Evolutionary conservation across 2,888 invertebrate genomes (phyloP), one percentile per base, ranked within the genome.

Genomic region (Scotopteryx bipunctaria): DNA sequence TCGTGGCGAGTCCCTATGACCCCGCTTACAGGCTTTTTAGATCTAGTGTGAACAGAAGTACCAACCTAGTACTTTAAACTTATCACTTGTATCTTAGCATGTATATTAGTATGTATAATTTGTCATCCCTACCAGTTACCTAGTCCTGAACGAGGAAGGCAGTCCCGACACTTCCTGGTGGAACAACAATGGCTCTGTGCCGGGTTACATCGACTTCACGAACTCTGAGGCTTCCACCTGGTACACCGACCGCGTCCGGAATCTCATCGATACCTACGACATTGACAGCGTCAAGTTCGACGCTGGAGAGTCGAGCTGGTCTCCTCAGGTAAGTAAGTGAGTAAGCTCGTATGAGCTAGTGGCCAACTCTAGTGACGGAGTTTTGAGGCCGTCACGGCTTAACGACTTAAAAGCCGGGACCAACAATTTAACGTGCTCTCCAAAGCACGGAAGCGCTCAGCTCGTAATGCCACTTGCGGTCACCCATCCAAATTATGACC

Each of bases 201-300:
- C 93, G 0, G 92, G 92, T 0, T 86, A 93, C 61, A 84, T 96
- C 17, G 96, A 97, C 81, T 94, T 95, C 68, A 94, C 95, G 0
- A 95, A 95, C 71, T 83, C 92, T 0, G 91, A 91, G 15, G 95
- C 95, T 0, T 87, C 91, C 0, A 58, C 92, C 85, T 94, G 94
- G 94, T 94, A 88, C 79, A 71, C 85, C 0, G 68, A 71, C 2
- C 83, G 93, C 50, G 66, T 93, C 16, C 86, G 83, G 45, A 69
- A 76, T 3, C 61, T 98, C 1, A 84, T 93, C 59, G 80, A 87
- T 0, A 86, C 91, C 3, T 93, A 93, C 44, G 94, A 93, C 0
- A 92, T 97, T 14, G 94, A 95, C 65, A 93, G 94, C 53, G 93
- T 95, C 61, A 96, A 96, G 82, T 96, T 96, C 66, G 96, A 96